phyloP scores from a whole-genome alignment of 2,888 invertebrate species.

The Herminia tarsipennalis region DNA sequence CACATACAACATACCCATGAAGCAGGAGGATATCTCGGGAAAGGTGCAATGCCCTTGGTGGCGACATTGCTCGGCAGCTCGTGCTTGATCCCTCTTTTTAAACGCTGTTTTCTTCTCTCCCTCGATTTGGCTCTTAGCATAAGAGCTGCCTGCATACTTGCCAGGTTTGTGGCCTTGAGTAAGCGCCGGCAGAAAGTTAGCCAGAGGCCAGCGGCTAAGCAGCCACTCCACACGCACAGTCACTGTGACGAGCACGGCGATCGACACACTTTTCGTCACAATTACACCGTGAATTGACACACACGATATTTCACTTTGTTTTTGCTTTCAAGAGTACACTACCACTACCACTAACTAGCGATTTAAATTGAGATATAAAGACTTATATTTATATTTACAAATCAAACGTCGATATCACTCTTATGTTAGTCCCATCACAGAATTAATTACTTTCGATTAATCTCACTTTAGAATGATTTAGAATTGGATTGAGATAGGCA shows the following conservation, averaged over 20 bases:
- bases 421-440: constrained; percentile 74
- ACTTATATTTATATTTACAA: constrained; percentile 64
- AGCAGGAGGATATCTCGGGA: constrained; percentile 94
- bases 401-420: constrained; percentile 66
- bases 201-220: constrained; percentile 43
- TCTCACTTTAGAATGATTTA: constrained; percentile 71
- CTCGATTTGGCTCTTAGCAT: constrained; percentile 96
- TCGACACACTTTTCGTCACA: constrained; percentile 35
- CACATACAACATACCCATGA: constrained; percentile 87
- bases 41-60: constrained; percentile 94
- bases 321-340: constrained; percentile 35
- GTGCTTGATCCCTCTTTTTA: constrained; percentile 89
- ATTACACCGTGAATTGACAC: constrained; percentile 29
- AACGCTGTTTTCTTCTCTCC: constrained; percentile 92
- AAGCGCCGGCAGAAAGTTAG: constrained; percentile 60
- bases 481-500: constrained; percentile 78
- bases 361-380: constrained; percentile 38
- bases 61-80: constrained; percentile 95
- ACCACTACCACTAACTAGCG: constrained; percentile 63
- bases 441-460: constrained; percentile 62
- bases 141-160: constrained; percentile 97
- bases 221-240: constrained; percentile 28
- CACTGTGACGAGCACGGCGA: constrained; percentile 14
- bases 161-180: constrained; percentile 81
- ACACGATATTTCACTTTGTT: constrained; percentile 19